Conservation (phyloP, 2,888 invertebrate genomes). For the Chaitophorus viminalis region DNA sequence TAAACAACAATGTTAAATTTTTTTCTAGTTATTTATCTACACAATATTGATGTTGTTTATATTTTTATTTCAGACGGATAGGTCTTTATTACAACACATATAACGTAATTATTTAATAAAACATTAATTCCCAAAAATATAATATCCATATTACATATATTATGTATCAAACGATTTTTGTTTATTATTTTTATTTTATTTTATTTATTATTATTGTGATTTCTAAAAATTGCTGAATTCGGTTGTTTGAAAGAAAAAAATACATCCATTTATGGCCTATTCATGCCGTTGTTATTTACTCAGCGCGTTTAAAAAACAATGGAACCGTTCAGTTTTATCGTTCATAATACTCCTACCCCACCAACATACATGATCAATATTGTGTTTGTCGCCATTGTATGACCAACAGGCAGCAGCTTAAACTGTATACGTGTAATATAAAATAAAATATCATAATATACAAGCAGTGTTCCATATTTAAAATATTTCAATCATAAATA, state of each 20-base stretch:
- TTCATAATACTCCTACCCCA: too few species aligned
- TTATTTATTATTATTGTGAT: background rate
- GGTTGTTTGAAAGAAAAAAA: conserved; percentile 20
- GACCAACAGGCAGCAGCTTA: background rate
- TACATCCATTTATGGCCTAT: background rate
- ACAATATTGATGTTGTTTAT: conserved; percentile 4
- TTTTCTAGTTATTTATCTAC: background rate
- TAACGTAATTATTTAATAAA: conserved; percentile 17
- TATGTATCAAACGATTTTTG: background rate
- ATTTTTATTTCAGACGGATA: background rate
- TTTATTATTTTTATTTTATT: background rate
- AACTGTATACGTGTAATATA: background rate
- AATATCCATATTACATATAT: background rate
- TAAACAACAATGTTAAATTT: background rate
- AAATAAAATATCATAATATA: background rate
- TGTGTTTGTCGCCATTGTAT: background rate
- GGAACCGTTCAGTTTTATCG: conserved; percentile 33
- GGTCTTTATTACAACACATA: background rate
- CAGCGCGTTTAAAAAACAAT: conserved; percentile 45
- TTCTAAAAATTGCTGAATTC: conserved; percentile 14
- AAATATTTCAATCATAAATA: background rate
- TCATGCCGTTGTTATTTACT: conserved; percentile 12
- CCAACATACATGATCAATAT: conserved; percentile 13
- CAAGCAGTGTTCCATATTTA: background rate
- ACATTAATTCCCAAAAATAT: conserved; percentile 1